Evolutionary conservation across 2,888 invertebrate species (phyloP), one percentile per base, ranked within the genome.

Genomic region (Lysandra coridon): DNA sequence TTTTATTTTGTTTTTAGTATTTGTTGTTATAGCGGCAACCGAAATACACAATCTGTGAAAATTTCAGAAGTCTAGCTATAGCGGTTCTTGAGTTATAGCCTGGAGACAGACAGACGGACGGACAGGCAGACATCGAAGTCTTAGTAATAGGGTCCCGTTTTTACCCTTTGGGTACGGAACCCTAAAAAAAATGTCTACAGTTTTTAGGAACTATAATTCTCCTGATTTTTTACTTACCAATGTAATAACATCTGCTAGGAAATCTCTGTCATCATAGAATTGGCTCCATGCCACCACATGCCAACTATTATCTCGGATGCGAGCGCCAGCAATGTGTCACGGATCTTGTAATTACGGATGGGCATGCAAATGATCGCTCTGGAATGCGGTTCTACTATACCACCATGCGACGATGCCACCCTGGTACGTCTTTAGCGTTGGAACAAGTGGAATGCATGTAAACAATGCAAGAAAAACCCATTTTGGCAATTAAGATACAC

Each of bases 341-440:
- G 3, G 33, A 14, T 4, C 33, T 69, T 30, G 33, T 69, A 69
- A 69, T 69, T 69, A 69, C 69, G 5, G 69, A 69, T 37, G 69
- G 69, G 69, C 69, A 69, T 69, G 69, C 69, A 69, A 69, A 69
- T 69, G 12, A 69, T 37, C 5, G 69, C 33, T 69, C 14, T 69
- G 69, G 69, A 69, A 69, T 69, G 69, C 14, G 33, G 69, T 69
- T 69, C 69, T 69, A 33, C 30, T 23, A 23, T 62, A 62, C 62
- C 62, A 69, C 12, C 5, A 3, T 33, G 14, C 7, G 4, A 33
- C 1, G 33, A 69, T 37, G 33, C 0, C 2, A 5, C 14, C 69
- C 69, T 69, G 33, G 69, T 69, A 69, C 17, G 17, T 69, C 10
- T 64, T 23, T 64, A 30, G 12, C 64, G 12, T 64, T 64, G 64